Base-by-base conservation (phyloP, 92 coral and sea anemone genomes). In the Pocillopora grandis region DNA sequence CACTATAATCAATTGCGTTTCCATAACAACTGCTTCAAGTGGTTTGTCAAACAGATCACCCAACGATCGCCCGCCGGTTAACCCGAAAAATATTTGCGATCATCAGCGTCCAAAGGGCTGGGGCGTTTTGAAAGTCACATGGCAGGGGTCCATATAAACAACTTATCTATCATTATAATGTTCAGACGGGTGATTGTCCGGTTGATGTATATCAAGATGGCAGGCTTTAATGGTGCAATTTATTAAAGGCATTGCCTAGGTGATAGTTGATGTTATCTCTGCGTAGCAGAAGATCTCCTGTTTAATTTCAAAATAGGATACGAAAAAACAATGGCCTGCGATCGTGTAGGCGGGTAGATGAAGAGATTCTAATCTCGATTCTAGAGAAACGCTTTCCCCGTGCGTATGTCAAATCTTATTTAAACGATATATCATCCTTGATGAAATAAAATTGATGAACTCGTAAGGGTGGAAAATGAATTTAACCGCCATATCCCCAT, bases 21-120 rank as follows among this genome's bases (percentile, higher is more conserved):
- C 75, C 84, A 80, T 80, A 27, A 57, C 52, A 27, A 66, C 84
- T 66, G 52, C 21, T 27, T 10, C 5, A 59, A 62, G 49, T 79
- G 73, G 42, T 70, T 66, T 79, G 49, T 63, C 83, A 23, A 9
- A 15, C 27, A 6, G 14, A 70, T 70, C 42, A 18, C n/a, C 36
- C 55, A 55, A 37, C 61, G 59, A 65, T 66, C 74, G 58, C 35
- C 36, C 49, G 11, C n/a, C 58, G 60, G 20, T 37, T n/a, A 11
- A 14, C 21, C 21, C 14, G 2, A 58, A 60, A 36, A 68, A 68
- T 68, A 68, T 68, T 68, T 27, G 78, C 64, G 66, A 21, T 15
- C 16, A 19, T 18, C 33, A 31, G 42, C 56, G 63, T 14, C 78
- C 20, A 57, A 18, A 52, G 66, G 79, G 37, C 66, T 57, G 37